Conservation (phyloP, 2,113 vertebrate genomes). For the Indicator indicator region DNA sequence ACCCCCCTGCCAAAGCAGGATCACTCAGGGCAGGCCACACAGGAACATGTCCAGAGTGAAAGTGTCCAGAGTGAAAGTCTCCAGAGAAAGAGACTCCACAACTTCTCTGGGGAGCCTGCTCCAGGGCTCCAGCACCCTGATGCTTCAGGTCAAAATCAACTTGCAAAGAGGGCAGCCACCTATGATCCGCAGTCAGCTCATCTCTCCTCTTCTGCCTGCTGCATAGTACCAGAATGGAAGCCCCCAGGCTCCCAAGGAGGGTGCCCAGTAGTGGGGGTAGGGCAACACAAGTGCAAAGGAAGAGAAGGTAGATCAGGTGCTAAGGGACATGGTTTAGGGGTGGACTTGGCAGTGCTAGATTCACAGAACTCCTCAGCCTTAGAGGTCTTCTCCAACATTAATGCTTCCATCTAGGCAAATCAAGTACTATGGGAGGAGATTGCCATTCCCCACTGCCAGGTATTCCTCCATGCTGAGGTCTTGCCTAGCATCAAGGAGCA, state of each 20-base stretch:
- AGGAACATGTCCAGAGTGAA: too few species aligned
- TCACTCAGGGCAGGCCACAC: too few species aligned
- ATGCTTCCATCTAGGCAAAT: not conserved
- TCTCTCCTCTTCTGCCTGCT: not conserved
- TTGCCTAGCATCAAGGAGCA: not conserved
- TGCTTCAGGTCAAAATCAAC: not conserved
- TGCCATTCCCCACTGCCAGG: not conserved
- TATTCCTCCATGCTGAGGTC: rapidly evolving
- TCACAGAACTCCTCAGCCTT: too few species aligned
- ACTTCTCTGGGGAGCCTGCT: too few species aligned
- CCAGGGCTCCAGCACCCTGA: not conserved
- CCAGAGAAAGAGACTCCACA: too few species aligned
- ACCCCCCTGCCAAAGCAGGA: too few species aligned
- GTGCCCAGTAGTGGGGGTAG: not conserved
- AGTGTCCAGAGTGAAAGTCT: too few species aligned
- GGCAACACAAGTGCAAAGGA: not conserved
- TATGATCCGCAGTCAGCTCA: rapidly evolving
- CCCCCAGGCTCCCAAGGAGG: rapidly evolving
- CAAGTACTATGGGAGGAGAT: not conserved
- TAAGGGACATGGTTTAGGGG: too few species aligned
- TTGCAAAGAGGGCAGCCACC: not conserved
- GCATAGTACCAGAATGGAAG: not conserved
- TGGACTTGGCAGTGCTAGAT: too few species aligned
- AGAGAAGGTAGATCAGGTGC: not conserved
- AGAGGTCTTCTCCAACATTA: too few species aligned